These are phyloP conservation scores for Ectemnius lituratus DNA, from an alignment of 2,888 invertebrate genomes.

Conservation along the genomic window DNA sequence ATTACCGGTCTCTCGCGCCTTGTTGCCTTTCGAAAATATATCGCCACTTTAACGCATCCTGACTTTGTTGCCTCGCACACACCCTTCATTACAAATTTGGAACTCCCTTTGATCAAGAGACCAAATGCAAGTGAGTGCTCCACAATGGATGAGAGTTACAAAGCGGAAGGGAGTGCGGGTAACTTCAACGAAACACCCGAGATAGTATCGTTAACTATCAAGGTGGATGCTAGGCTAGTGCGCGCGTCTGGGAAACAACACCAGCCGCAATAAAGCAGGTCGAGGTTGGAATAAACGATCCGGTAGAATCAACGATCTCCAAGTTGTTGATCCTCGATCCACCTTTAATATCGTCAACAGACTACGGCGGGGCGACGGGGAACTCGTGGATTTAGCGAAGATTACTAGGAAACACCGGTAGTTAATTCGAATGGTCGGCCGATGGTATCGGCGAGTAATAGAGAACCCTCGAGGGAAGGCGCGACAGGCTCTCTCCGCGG, in stretches of 20 bases:
- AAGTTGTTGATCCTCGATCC: neutral
- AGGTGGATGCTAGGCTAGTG: too few species aligned
- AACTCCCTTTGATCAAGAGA: too few species aligned
- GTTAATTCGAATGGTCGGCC: constrained; percentile 50
- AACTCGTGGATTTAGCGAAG: constrained; percentile 18
- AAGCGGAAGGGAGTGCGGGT: too few species aligned
- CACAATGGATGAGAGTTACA: too few species aligned
- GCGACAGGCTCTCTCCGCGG: constrained; percentile 46
- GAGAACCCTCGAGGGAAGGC: constrained; percentile 48
- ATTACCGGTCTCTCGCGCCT: neutral
- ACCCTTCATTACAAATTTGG: too few species aligned
- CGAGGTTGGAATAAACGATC: neutral
- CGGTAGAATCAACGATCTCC: neutral
- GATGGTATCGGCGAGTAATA: constrained; percentile 55
- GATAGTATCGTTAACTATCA: too few species aligned
- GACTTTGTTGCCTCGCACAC: too few species aligned
- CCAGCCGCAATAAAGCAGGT: neutral
- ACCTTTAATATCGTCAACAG: neutral
- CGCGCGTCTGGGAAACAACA: neutral
- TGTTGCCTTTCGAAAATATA: neutral
- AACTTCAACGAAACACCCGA: too few species aligned
- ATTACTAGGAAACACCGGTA: constrained; percentile 56
- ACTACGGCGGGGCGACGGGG: neutral
- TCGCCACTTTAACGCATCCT: too few species aligned
- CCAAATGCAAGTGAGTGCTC: too few species aligned